These are phyloP conservation scores for Cryptoprocta ferox DNA, from an alignment of 2,797 vertebrate genomes.

Conservation along the genomic window DNA sequence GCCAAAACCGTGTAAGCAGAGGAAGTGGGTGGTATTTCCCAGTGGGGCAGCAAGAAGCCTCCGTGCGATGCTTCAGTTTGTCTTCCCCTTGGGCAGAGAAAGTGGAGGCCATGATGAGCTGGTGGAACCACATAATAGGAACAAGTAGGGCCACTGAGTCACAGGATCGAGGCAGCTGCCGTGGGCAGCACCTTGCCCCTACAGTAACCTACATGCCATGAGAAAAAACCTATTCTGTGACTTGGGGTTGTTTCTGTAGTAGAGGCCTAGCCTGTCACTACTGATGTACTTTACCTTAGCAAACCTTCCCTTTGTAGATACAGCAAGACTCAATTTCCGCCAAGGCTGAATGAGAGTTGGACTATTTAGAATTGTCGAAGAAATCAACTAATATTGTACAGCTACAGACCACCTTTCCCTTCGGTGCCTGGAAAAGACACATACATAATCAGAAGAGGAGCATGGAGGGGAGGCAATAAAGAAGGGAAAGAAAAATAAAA, in stretches of 20 bases:
- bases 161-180: neutral
- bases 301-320: neutral
- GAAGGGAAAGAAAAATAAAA: neutral
- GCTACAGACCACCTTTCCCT: neutral
- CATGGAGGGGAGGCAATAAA: neutral
- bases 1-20: neutral
- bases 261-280: neutral
- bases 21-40: neutral
- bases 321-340: neutral
- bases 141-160: neutral
- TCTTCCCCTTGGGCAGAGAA: neutral
- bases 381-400: neutral
- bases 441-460: neutral
- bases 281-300: neutral
- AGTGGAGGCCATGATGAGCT: rapidly evolving
- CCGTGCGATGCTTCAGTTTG: neutral
- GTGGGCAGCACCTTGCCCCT: neutral
- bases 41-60: neutral
- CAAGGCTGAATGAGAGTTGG: neutral
- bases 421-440: neutral
- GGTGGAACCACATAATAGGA: no score
- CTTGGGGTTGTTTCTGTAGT: neutral
- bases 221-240: neutral
- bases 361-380: neutral
- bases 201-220: rapidly evolving